Evolutionary conservation across 2,888 invertebrate genomes (phyloP), one percentile per base, ranked within the genome.

Genomic region (Graphium colonna): DNA sequence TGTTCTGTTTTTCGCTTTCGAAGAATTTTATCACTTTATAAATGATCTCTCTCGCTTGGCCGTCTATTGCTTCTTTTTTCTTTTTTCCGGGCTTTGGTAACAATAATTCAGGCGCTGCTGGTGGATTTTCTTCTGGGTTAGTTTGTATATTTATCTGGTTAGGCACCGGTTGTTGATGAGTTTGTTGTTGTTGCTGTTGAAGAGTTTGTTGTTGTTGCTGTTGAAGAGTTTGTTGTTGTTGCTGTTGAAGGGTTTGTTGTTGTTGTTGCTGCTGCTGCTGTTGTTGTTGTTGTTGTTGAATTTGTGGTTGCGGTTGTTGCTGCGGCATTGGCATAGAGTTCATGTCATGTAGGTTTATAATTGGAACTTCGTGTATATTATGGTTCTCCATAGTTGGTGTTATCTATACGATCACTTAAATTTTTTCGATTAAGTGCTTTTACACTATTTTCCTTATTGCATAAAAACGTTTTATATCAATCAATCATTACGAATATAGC

Each of bases 11-110:
- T 73, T 88, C 88, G 53, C 86, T 87, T 59, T 88, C 88, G 60
- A 88, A 88, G 61, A 88, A 88, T 61, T 86, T 87, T 13, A 88
- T 87, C 13, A 88, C 88, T 68, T 84, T 82, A 60, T 76, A 88
- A 48, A 88, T 88, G 0, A 88, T 80, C 61, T 88, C 88, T 28
- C 87, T 74, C 8, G 88, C 88, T 64, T 88, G 88, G 0, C 86
- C 85, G 52, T 88, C 88, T 5, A 88, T 88, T 0, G 88, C 85
- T 60, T 88, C 88, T 17, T 87, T 88, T 60, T 87, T 88, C 59
- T 87, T 87, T 59, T 83, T 86, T 26, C 79, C 81, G 0, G 67
- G 18, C 59, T 79, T 77, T 0, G 74, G 73, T 10, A 10, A 1
- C 64, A 83, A 82, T 3, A 57, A 28, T 5, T 56, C 55, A 2